A percentile compares a stretch with the other conserved stretches of the same genome.
These are phyloP conservation scores for Sinocyclocheilus maitianheensis DNA, from an alignment of 2,113 vertebrate genomes.

Conservation along the genomic window DNA sequence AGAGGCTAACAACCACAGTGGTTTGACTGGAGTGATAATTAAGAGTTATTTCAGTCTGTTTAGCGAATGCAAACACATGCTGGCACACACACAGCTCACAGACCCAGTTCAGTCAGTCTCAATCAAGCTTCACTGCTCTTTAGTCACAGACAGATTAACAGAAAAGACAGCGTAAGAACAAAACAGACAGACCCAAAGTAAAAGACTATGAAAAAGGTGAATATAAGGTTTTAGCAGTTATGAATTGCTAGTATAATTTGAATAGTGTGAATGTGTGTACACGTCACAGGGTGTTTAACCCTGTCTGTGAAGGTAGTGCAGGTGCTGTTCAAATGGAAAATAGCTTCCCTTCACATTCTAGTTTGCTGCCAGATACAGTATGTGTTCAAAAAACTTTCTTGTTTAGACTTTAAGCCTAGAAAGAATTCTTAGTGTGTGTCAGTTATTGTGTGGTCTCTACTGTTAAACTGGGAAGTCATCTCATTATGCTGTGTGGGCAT, in stretches of 20 bases:
- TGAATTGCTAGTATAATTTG: background rate
- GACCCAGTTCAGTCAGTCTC: background rate
- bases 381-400: background rate
- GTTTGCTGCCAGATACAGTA: background rate
- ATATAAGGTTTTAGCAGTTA: background rate
- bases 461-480: background rate
- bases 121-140: background rate
- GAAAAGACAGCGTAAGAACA: background rate
- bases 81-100: background rate
- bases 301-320: background rate
- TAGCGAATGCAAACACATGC: background rate
- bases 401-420: background rate
- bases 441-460: background rate
- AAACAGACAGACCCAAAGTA: background rate
- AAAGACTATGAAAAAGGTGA: background rate
- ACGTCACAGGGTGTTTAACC: background rate
- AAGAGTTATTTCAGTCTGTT: constrained; percentile 15
- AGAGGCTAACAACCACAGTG: background rate
- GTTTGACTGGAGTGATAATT: background rate
- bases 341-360: background rate
- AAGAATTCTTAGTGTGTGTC: background rate
- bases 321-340: background rate
- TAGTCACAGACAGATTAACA: background rate
- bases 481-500: background rate
- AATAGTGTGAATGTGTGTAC: background rate